Evolutionary conservation across 2,888 invertebrate species (phyloP).

Genomic region (Aspidapion aeneum): DNA sequence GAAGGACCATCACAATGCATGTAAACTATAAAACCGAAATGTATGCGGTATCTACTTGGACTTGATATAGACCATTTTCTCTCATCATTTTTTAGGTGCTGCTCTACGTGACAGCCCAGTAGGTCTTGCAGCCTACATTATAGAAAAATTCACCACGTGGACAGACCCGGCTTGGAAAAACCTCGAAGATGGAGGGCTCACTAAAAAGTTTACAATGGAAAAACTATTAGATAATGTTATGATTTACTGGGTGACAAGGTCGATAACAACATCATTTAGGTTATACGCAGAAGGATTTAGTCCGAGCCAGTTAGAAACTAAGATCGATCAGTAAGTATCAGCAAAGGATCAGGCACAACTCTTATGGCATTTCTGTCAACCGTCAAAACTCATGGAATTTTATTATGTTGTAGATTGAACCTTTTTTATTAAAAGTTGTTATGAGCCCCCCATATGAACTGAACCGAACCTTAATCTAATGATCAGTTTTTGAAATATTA

Average conservation of each 20-base stretch:
- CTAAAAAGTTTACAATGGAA: slow-evolving; percentile 63
- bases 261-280: slow-evolving; percentile 69
- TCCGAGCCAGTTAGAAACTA: background rate
- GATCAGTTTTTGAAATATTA: too few species aligned
- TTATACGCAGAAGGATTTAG: slow-evolving; percentile 68
- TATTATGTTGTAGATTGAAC: too few species aligned
- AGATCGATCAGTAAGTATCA: slow-evolving; percentile 1
- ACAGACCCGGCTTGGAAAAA: slow-evolving; percentile 54
- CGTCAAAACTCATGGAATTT: too few species aligned
- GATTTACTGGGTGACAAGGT: slow-evolving; percentile 74
- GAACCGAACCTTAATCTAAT: too few species aligned
- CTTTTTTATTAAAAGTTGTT: too few species aligned
- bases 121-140: slow-evolving; percentile 83
- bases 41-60: too few species aligned
- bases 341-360: too few species aligned
- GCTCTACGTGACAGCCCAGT: slow-evolving; percentile 73
- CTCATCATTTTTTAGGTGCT: slow-evolving; percentile 52
- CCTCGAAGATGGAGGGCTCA: slow-evolving; percentile 62
- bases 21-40: too few species aligned
- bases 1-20: too few species aligned
- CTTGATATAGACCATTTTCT: too few species aligned
- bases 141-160: slow-evolving; percentile 85
- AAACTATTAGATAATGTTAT: slow-evolving; percentile 73
- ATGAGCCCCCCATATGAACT: too few species aligned
- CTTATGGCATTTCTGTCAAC: background rate